Base-by-base conservation (phyloP, 1,140 invertebrate species). In the Formica exsecta region DNA sequence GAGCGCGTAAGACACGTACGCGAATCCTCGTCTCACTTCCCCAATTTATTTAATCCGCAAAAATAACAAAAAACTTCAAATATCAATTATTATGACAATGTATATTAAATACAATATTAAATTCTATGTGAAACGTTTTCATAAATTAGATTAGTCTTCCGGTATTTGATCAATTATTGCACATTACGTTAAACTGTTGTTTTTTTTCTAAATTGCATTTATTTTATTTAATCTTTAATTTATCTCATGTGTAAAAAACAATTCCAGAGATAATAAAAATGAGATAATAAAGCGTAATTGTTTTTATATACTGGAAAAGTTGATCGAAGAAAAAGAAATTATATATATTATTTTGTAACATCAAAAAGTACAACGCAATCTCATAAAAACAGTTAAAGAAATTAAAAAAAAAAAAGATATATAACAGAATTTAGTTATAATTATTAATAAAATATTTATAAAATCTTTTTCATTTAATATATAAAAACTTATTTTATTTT, bases 31-130 rank as follows among this genome's bases (percentile, higher is more conserved):
- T 66, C 70, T 85, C 80, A 75, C 65, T 65, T 65, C 73, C 22
- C 44, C 70, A 57, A 74, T 86, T 87, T 83, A 71, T 76, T 85
- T 68, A 87, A 85, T 73, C 51, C 70, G 74, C 51, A 36, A 54
- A 41, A 64, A 85, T 61, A 83, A 62, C n/a, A 11, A 62, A 73
- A 25, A 73, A 61, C 3, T 19, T 61, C n/a, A 22, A 81, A 48
- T 29, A 36, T 3, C 8, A 73, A 25, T 73, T 62, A 5, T 74
- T 71, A 57, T 8, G 1, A 73, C 19, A n/a, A 70, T 25, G 29
- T 19, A 71, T 48, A 61, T 48, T 19, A 71, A 48, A 61, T 61
- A 19, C 8, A 57, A 57, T 25, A 13, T 59, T 65, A 9, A 79
- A 66, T 54, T 32, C 2, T 2, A 5, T 11, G 6, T 19, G n/a